These are phyloP conservation scores for Venustaconcha ellipsiformis DNA, from an alignment of 1,140 invertebrate species.

Conservation along the genomic window DNA sequence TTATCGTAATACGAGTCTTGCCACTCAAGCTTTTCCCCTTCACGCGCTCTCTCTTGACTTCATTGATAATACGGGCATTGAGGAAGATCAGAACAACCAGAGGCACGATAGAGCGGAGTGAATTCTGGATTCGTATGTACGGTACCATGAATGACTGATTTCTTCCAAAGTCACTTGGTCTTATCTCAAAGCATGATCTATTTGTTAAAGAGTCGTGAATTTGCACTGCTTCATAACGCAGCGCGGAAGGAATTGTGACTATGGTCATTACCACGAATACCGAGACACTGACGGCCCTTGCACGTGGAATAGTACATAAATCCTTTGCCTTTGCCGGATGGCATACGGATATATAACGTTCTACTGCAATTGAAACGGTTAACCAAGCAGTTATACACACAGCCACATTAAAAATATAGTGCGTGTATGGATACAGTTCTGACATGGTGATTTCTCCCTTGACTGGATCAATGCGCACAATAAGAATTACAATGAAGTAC, in stretches of 20 bases:
- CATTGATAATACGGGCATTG: conserved; percentile 80
- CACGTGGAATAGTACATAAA: conserved; percentile 79
- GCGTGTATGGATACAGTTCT: conserved; percentile 64
- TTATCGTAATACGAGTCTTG: conserved; percentile 77
- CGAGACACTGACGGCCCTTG: conserved; percentile 50
- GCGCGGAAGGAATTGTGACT: conserved; percentile 58
- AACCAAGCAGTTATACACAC: conserved; percentile 83
- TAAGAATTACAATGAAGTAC: conserved; percentile 76
- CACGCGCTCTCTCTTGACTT: conserved; percentile 71
- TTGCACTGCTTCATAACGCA: conserved; percentile 57
- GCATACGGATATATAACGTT: conserved; percentile 95
- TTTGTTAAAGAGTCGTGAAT: conserved; percentile 37
- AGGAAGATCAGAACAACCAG: conserved; percentile 61
- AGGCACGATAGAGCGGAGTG: conserved; percentile 77
- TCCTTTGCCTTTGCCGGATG: conserved; percentile 88
- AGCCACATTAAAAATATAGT: conserved; percentile 67
- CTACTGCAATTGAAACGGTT: conserved; percentile 93
- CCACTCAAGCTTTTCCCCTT: conserved; percentile 58
- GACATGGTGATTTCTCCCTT: conserved; percentile 45
- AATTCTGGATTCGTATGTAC: conserved; percentile 77
- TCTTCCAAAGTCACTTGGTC: conserved; percentile 55
- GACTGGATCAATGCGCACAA: conserved; percentile 45
- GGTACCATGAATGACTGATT: conserved; percentile 75
- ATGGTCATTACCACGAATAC: conserved; percentile 61
- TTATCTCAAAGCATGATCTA: conserved; percentile 40